phyloP scores from a whole-genome alignment of 1,140 invertebrate species.

The Heliothis subflexa region DNA sequence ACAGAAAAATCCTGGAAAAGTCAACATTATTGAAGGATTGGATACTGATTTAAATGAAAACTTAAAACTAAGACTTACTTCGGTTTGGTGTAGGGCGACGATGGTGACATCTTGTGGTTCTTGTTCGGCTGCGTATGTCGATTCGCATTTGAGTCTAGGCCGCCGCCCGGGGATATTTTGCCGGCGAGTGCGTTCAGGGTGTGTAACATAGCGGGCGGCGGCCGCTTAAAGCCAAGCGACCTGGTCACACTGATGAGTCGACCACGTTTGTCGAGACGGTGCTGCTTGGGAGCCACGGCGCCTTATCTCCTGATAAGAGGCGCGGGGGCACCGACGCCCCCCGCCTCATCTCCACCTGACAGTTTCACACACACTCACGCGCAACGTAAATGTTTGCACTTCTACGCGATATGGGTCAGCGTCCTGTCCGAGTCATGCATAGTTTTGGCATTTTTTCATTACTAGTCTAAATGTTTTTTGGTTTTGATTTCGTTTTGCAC shows the following conservation, averaged over 20 bases:
- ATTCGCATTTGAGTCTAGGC: constrained; percentile 87
- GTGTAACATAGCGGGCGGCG: constrained; percentile 89
- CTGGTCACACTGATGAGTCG: constrained; percentile 79
- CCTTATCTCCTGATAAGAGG: constrained; percentile 84
- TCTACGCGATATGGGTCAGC: constrained; percentile 68
- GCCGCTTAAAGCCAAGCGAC: constrained; percentile 76
- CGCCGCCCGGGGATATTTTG: constrained; percentile 91
- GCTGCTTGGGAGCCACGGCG: constrained; percentile 66
- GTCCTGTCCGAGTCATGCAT: constrained; percentile 79
- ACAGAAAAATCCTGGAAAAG: neutral
- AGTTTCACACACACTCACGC: constrained; percentile 59
- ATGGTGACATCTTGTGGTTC: constrained; percentile 83
- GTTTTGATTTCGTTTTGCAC: constrained; percentile 41
- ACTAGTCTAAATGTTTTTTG: constrained; percentile 35
- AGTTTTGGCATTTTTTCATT: constrained; percentile 64
- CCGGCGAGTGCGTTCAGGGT: constrained; percentile 92
- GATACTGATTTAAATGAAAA: neutral
- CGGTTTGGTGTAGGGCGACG: constrained; percentile 79
- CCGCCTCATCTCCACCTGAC: constrained; percentile 83
- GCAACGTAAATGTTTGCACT: constrained; percentile 62
- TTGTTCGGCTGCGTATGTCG: constrained; percentile 86
- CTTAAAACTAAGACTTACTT: constrained; percentile 78
- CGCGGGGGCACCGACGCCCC: constrained; percentile 77
- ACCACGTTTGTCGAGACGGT: constrained; percentile 65
- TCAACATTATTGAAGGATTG: neutral